A percentile compares a stretch with the other conserved stretches of the same genome.
Evolutionary conservation across 2,113 vertebrate genomes (phyloP).

Genomic region (Notiomystis cincta): DNA sequence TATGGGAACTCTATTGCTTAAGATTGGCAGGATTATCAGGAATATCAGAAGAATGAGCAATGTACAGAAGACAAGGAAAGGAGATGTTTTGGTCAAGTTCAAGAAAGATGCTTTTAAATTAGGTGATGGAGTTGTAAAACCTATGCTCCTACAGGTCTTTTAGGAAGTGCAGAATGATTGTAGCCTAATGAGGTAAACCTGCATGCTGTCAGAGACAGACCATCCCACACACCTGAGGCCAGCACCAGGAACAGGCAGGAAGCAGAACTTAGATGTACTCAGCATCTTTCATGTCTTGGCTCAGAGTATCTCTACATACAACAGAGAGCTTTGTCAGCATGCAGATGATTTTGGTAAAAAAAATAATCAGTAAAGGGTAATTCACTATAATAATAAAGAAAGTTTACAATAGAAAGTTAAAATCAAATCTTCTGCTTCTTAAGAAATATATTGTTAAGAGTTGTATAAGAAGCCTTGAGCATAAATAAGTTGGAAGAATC

Average conservation of each 20-base stretch:
- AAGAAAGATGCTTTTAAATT: background rate
- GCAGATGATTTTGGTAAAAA: background rate
- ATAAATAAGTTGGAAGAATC: background rate
- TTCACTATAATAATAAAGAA: background rate
- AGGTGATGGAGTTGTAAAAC: background rate
- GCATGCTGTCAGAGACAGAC: background rate
- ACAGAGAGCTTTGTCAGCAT: background rate
- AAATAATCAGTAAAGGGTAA: background rate
- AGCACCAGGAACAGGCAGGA: background rate
- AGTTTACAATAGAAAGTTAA: background rate
- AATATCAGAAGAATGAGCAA: background rate
- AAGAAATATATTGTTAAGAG: background rate
- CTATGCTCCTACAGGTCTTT: accelerated
- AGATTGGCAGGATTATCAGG: background rate
- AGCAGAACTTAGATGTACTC: background rate
- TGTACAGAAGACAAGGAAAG: background rate
- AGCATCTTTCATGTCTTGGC: background rate
- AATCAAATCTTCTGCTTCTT: background rate
- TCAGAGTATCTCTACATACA: background rate
- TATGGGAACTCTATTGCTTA: background rate
- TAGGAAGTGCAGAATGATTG: background rate
- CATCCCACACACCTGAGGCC: background rate
- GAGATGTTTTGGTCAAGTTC: background rate
- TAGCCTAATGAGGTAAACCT: background rate
- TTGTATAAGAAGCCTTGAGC: background rate